Evolutionary conservation across 1,140 invertebrate genomes (phyloP).

Genomic region (Conus ventricosus): DNA sequence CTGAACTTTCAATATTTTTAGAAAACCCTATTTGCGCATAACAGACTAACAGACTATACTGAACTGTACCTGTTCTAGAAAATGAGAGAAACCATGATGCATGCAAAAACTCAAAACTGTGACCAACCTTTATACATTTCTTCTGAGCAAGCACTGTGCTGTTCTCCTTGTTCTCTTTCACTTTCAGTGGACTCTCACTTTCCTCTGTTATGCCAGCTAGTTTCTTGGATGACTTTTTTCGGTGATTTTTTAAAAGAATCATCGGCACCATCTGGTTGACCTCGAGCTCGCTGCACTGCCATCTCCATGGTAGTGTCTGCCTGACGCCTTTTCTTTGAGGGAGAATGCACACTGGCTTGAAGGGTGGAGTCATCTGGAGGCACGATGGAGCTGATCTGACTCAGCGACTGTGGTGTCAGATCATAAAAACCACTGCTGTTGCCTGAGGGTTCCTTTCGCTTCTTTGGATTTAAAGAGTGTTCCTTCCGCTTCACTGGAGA

Average conservation of each 20-base stretch:
- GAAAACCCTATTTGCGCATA: too few species aligned
- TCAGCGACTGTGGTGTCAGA: conserved; percentile 63
- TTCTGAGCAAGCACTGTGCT: neutral
- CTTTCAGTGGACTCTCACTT: neutral
- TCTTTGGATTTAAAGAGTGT: neutral
- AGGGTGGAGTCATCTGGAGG: conserved; percentile 58
- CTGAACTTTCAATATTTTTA: too few species aligned
- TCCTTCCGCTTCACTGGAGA: conserved; percentile 18
- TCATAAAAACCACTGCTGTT: conserved; percentile 29
- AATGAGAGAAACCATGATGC: too few species aligned
- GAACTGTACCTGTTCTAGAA: too few species aligned
- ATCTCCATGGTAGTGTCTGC: conserved; percentile 66
- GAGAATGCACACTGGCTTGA: conserved; percentile 39
- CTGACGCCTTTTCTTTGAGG: conserved; percentile 41
- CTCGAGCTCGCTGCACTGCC: conserved; percentile 67
- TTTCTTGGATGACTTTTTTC: conserved; percentile 2
- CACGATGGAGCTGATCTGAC: conserved; percentile 68
- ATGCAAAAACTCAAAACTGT: too few species aligned
- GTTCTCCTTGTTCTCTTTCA: conserved; percentile 33
- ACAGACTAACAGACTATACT: too few species aligned
- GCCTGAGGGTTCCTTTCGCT: neutral
- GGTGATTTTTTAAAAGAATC: conserved; percentile 50
- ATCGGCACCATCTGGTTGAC: conserved; percentile 71
- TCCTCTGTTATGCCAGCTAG: neutral
- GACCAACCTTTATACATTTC: conserved; percentile 33